These are phyloP conservation scores for Crotophaga sulcirostris DNA, from an alignment of 2,113 vertebrate genomes.

Conservation along the genomic window DNA sequence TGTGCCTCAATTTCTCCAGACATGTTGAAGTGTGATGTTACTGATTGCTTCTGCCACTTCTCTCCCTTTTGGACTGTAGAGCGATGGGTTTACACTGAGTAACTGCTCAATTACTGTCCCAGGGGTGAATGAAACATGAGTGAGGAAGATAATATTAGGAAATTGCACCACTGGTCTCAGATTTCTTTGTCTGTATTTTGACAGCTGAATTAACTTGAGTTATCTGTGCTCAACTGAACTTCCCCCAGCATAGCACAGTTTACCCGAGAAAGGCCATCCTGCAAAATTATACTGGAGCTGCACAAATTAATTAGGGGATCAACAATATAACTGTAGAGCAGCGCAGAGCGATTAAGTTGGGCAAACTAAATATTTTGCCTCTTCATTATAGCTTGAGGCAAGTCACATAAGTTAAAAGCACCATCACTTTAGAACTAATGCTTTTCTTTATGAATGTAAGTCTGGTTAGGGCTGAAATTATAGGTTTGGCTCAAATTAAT, in stretches of 20 bases:
- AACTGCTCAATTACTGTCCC: background rate
- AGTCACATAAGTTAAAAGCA: background rate
- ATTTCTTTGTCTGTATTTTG: conserved; percentile 58
- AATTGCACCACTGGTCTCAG: conserved; percentile 25
- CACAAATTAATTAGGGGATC: background rate
- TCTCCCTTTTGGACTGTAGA: background rate
- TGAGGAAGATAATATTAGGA: conserved; percentile 44
- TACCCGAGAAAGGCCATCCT: background rate
- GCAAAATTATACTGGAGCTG: background rate
- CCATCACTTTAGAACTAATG: background rate
- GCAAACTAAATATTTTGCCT: background rate
- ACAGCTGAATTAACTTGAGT: conserved; percentile 59
- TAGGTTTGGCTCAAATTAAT: background rate
- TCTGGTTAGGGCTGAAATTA: background rate
- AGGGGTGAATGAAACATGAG: conserved; percentile 35
- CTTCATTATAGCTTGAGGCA: background rate
- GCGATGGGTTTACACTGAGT: background rate
- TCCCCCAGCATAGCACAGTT: background rate
- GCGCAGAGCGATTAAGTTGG: background rate
- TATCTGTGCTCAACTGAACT: conserved; percentile 26
- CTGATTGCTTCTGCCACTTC: background rate
- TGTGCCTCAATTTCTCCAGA: background rate
- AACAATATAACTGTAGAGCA: background rate
- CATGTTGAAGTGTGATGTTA: background rate
- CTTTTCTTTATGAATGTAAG: background rate